Evolutionary conservation across 2,888 invertebrate genomes (phyloP), one percentile per base, ranked within the genome.

Genomic region (Apodemia zela): DNA sequence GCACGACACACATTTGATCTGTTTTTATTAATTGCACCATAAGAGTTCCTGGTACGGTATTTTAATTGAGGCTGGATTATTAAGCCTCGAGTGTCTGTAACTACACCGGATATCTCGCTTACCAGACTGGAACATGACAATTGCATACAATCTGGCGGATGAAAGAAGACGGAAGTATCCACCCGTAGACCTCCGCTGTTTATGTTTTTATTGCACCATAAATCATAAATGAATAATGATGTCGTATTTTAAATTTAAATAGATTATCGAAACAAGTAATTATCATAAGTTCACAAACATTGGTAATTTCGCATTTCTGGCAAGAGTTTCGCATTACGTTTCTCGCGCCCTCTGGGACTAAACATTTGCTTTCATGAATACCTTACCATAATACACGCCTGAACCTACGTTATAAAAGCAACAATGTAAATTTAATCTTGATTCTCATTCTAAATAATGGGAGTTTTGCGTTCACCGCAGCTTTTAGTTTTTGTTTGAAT

Each of bases 351-450:
- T 76, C 71, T 72, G 83, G 83, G 86, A 84, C 80, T 74, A 80
- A 86, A 82, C 85, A 84, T 84, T 87, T 82, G 80, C 84, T 82
- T 83, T 87, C 86, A 87, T 87, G 89, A 87, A 89, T 89, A 85
- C 84, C 83, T 84, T 87, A 85, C 80, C 85, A 86, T 83, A 86
- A 85, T 85, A 85, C 81, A 84, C 79, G 80, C 70, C 67, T 74
- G 72, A 78, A 76, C 76, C 73, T 76, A 75, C 76, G 73, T 74
- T 74, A 73, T 81, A 82, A 82, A 83, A 80, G 81, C 83, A 82
- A 85, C 87, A 85, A 84, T 87, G 87, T 85, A 87, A 86, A 86
- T 87, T 87, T 88, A 85, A 87, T 86, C 85, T 83, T 78, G 78
- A 81, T 81, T 82, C 79, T 77, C 78, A 76, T 79, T 81, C 76